phyloP scores from a whole-genome alignment of 2,888 invertebrate genomes.

The Halocaridina rubra region DNA sequence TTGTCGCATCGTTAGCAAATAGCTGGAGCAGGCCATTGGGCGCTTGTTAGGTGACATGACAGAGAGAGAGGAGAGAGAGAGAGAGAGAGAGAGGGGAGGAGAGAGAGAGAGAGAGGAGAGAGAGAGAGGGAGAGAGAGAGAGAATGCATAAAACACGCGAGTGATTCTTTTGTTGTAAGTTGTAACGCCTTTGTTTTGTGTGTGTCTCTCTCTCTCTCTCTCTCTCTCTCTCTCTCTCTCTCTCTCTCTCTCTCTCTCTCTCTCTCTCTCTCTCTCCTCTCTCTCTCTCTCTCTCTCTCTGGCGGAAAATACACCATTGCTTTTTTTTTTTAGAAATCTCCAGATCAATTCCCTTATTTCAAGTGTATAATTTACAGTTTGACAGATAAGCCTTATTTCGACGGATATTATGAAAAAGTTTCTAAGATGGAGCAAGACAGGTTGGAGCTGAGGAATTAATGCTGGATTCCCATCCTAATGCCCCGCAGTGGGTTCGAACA shows the following conservation, averaged over 20 bases:
- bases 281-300: too few species aligned
- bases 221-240: not conserved
- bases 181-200: not conserved
- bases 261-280: not conserved
- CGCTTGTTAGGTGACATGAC: not conserved
- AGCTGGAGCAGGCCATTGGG: not conserved
- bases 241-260: not conserved
- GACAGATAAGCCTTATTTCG: not conserved
- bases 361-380: not conserved
- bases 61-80: not conserved
- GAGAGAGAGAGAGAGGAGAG: not conserved
- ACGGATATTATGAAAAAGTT: not conserved
- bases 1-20: not conserved
- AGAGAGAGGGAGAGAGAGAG: not conserved
- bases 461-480: too few species aligned
- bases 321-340: not conserved
- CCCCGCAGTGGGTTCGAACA: too few species aligned
- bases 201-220: not conserved
- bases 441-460: too few species aligned
- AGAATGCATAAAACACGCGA: not conserved
- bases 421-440: not conserved
- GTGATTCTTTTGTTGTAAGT: not conserved
- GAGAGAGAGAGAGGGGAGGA: not conserved
- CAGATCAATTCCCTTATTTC: not conserved
- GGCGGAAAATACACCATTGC: too few species aligned